Evolutionary conservation across 2,797 vertebrate genomes (phyloP).

Genomic region (Anas capensis): DNA sequence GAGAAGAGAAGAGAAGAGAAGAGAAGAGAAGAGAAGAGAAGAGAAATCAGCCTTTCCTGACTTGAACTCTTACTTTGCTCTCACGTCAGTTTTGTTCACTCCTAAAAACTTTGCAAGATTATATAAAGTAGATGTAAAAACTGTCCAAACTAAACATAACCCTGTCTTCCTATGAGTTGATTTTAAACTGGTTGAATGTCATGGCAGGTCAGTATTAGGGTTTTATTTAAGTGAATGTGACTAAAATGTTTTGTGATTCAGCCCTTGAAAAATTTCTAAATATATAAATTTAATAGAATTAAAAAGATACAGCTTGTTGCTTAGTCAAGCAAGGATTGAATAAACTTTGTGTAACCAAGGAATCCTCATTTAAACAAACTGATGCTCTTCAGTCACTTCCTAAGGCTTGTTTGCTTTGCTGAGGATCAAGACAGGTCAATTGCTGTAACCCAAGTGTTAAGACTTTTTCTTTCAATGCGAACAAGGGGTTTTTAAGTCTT

Average conservation of each 20-base stretch:
- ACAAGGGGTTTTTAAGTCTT: not conserved
- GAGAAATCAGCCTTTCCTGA: not conserved
- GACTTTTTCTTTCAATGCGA: not conserved
- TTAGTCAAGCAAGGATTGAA: not conserved
- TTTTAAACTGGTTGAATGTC: constrained; percentile 1
- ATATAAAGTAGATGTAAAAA: constrained; percentile 4
- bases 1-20: not conserved
- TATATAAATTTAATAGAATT: not conserved
- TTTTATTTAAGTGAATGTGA: not conserved
- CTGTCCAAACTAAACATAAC: constrained; percentile 10
- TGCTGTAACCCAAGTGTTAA: not conserved
- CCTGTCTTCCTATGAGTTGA: not conserved
- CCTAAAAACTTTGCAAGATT: constrained; percentile 20
- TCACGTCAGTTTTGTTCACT: not conserved
- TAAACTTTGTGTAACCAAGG: not conserved
- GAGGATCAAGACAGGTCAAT: not conserved
- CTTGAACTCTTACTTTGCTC: not conserved
- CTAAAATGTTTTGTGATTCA: constrained; percentile 10
- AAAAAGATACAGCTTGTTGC: not conserved
- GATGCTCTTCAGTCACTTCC: not conserved
- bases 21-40: not conserved
- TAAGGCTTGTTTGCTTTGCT: not conserved
- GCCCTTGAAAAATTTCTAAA: not conserved
- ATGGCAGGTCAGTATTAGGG: not conserved
- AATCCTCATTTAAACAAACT: not conserved